A percentile compares a stretch with the other conserved stretches of the same genome.
Evolutionary conservation across 2,888 invertebrate species (phyloP).

Genomic region (Lasioglossum morio): DNA sequence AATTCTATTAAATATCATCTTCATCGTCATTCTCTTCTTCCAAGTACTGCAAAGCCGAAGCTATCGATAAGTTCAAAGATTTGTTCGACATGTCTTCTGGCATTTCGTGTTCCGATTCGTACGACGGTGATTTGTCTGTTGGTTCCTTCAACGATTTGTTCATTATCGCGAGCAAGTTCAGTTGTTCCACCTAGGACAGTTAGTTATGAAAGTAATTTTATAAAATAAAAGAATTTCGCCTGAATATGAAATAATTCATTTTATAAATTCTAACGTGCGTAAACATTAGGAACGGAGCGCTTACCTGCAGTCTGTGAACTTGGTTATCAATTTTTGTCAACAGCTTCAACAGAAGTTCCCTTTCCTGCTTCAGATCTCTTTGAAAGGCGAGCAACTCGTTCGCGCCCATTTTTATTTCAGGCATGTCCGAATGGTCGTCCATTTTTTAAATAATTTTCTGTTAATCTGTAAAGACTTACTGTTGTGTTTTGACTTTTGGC

Average conservation of each 20-base stretch:
- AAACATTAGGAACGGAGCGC: not conserved
- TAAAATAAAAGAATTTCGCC: not conserved
- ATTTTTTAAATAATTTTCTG: not conserved
- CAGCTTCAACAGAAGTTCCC: constrained; percentile 72
- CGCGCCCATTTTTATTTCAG: constrained; percentile 18
- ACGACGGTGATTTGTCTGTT: not conserved
- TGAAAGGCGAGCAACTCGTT: constrained; percentile 72
- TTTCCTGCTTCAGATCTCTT: constrained; percentile 76
- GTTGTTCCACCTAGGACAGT: constrained; percentile 77
- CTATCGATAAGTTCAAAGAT: constrained; percentile 58
- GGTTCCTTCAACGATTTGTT: constrained; percentile 43
- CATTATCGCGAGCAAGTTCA: constrained; percentile 75
- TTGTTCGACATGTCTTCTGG: constrained; percentile 29
- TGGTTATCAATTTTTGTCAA: constrained; percentile 78
- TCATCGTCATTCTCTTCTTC: constrained; percentile 70
- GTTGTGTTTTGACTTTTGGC: not conserved
- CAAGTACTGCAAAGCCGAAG: constrained; percentile 25
- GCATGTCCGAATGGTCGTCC: not conserved
- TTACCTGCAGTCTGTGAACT: constrained; percentile 78
- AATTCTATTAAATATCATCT: constrained; percentile 39
- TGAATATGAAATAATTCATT: not conserved
- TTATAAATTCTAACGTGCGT: not conserved
- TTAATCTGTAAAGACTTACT: not conserved
- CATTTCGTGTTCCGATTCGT: constrained; percentile 1
- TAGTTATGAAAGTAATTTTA: not conserved